A percentile compares a stretch with the other conserved stretches of the same genome.
Conservation (phyloP, 30 jellyfish, hydroid and myxozoan genomes). For the Morbakka virulenta region DNA sequence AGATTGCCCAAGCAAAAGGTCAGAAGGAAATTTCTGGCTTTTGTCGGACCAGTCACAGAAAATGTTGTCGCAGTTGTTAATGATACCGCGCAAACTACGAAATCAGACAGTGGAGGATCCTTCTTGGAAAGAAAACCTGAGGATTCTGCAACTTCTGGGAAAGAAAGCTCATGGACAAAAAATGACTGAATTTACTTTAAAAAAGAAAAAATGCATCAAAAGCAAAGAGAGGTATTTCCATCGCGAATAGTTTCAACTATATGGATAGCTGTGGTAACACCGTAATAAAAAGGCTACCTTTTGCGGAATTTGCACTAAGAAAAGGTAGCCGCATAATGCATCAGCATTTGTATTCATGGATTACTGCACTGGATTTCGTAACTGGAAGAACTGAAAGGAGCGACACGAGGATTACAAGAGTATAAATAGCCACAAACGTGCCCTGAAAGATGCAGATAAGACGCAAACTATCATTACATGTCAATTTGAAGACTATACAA, state of each 20-base stretch:
- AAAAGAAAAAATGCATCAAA: slow-evolving; percentile 20
- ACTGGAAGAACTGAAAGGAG: slow-evolving; percentile 45
- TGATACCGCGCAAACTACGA: slow-evolving; percentile 15
- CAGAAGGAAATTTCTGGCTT: slow-evolving; percentile 22
- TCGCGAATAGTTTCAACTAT: slow-evolving; percentile 6
- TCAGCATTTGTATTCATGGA: slow-evolving; percentile 30
- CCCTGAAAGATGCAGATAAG: slow-evolving; percentile 27
- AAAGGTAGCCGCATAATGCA: slow-evolving; percentile 24
- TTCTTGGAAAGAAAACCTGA: slow-evolving; percentile 19
- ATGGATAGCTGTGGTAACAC: slow-evolving; percentile 38
- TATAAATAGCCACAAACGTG: background rate
- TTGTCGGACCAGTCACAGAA: background rate
- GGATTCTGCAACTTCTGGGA: slow-evolving; percentile 19
- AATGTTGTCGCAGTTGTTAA: slow-evolving; percentile 29
- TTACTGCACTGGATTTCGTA: slow-evolving; percentile 37
- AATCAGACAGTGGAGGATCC: slow-evolving; percentile 33
- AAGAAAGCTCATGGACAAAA: slow-evolving; percentile 26
- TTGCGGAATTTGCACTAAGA: slow-evolving; percentile 36
- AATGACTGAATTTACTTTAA: slow-evolving; percentile 17
- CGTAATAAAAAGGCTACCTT: slow-evolving; percentile 33
- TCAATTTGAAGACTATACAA: slow-evolving; percentile 26
- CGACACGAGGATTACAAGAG: slow-evolving; percentile 21
- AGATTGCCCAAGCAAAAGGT: slow-evolving; percentile 17
- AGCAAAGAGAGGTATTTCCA: slow-evolving; percentile 22
- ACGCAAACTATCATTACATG: slow-evolving; percentile 16